Base-by-base conservation (phyloP, 2,888 invertebrate genomes). In the Gastracanthus pulcherrimus region DNA sequence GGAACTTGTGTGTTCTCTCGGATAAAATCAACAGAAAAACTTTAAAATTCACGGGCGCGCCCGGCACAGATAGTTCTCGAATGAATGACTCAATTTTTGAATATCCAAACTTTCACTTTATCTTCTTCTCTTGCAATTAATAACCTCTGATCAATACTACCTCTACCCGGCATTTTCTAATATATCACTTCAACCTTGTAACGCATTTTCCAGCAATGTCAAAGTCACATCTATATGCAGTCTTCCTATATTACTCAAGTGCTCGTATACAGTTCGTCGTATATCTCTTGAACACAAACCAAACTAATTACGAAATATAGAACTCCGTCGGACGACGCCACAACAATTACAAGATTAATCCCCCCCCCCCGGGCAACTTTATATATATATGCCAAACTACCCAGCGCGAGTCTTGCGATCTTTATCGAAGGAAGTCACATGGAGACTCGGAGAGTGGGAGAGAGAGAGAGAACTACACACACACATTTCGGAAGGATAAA, bases 401-500 rank as follows among this genome's bases (percentile, higher is more conserved):
- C 26, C 55, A 26, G 5, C 6, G 29, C 11, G 26, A 41, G 34
- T 29, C 23, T 9, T 36, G 66, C 64, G 71, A 82, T 82, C 62
- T 70, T 76, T 70, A 79, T 82, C 82, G 71, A 34, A 29, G 77
- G 58, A 51, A 66, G 71, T 66, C 38, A 34, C 38, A 9, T 19
- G 13, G 71, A 9, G 13, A 38, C 9, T 38, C 2, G 38, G 67
- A 23, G 45, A 13, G 5, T 11, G 5, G 9, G 72, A 45, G 31
- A 36, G 34, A 23, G 78, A 45, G 58, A 48, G 36, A 60, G 75
- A 66, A 51, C 34, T 51, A 58, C 48, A 31, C n/a, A 58, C 26
- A 45, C 41, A 74, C 55, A 76, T 80, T 83, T 83, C 69, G 77
- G 82, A 74, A 80, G 82, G 80, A 83, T 83, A 81, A 83, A 72